Base-by-base conservation (phyloP, 1,140 invertebrate species). In the Lordiphosa collinella region DNA sequence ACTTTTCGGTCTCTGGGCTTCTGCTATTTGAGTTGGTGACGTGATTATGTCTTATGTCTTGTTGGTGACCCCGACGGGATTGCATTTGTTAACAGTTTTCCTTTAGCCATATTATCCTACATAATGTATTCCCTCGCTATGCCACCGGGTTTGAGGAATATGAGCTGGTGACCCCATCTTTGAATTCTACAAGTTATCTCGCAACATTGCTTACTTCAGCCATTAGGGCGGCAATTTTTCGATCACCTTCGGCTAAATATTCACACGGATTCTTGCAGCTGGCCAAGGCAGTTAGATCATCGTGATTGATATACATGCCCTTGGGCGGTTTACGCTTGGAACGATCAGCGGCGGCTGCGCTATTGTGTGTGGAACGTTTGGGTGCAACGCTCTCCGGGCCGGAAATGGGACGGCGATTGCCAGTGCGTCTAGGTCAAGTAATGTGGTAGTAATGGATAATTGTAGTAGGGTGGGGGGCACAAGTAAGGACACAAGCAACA, bases 301-400 rank as follows among this genome's bases (percentile, higher is more conserved):
- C 97, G 89, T 98, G 95, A 92, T 97, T 98, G 88, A 99, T 95
- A 91, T 97, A 96, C 94, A 99, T 98, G 89, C 97, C 97, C 64
- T 95, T 93, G 25, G 97, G 97, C 61, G 97, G 95, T 88, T 96
- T 96, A 84, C 96, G 93, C 90, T 97, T 97, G 91, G 96, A 94
- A 41, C 95, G 92, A 89, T 93, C 93, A 11, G 73, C 72, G 10
- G 68, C 49, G 1, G 66, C 63, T 35, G 70, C 65, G 78, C 92
- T 90, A 55, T 90, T 86, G 47, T 74, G 80, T 6, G 86, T 72
- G 50, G 69, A 73, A 53, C 90, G 76, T 75, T 90, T 90, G 29
- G 87, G 88, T 41, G 54, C 48, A 41, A 67, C 51, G 55, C 61
- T 60, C 63, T 89, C 86, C 90, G 93, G 85, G 90, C 94, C 90